Evolutionary conservation across 1,140 invertebrate genomes (phyloP).

Genomic region (Protaetia brevitarsis): DNA sequence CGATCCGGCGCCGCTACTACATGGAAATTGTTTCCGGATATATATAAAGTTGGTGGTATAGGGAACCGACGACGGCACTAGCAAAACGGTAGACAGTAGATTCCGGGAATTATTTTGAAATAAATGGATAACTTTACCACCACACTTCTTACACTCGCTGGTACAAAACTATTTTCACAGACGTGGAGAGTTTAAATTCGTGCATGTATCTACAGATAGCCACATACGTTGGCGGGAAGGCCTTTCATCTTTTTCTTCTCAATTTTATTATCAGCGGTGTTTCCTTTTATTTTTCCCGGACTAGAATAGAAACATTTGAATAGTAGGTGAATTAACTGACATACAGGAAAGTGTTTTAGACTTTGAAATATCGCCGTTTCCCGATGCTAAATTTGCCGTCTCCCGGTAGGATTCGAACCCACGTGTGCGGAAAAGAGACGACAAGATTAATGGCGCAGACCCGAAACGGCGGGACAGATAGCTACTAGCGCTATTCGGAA

Average conservation of each 20-base stretch:
- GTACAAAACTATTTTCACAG: no score
- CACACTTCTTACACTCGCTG: no score
- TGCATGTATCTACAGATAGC: no score
- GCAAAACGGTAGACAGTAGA: no score
- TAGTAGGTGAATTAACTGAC: conserved; percentile 29
- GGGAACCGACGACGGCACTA: no score
- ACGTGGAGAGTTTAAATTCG: no score
- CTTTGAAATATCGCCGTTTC: conserved; percentile 40
- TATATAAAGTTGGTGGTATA: no score
- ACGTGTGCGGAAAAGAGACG: conserved; percentile 34
- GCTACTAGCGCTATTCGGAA: background rate
- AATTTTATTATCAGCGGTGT: no score
- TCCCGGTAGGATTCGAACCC: conserved; percentile 33
- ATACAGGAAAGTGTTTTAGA: conserved; percentile 38
- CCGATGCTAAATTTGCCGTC: conserved; percentile 40
- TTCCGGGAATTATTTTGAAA: no score
- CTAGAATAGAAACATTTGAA: conserved; percentile 1
- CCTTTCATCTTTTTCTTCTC: no score
- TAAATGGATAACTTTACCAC: no score
- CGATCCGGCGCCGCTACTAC: background rate
- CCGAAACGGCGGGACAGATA: conserved; percentile 26
- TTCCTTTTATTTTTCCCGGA: background rate
- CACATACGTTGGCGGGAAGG: no score
- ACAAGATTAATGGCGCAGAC: conserved; percentile 31
- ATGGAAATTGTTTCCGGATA: background rate